A percentile compares a stretch with the other conserved stretches of the same genome.
Evolutionary conservation across 2,113 vertebrate species (phyloP).

Genomic region (Eira barbara): DNA sequence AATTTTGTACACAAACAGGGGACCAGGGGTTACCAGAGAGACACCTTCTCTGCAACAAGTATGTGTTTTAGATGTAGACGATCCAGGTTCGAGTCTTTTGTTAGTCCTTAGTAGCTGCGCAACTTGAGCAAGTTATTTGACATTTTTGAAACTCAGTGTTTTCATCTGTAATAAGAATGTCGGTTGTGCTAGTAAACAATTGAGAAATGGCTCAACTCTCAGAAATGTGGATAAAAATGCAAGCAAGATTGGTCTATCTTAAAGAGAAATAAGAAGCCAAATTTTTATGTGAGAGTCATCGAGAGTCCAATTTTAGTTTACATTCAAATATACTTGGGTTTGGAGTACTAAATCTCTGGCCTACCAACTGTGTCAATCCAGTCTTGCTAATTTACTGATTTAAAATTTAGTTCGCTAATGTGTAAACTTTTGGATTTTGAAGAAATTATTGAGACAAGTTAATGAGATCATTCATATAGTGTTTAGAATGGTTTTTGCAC

Average conservation of each 20-base stretch:
- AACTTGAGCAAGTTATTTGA: background rate
- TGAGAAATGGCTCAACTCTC: background rate
- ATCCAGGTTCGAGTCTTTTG: background rate
- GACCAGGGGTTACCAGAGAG: background rate
- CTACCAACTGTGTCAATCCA: background rate
- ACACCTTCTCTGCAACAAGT: background rate
- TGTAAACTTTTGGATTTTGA: background rate
- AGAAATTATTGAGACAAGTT: background rate
- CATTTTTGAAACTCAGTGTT: background rate
- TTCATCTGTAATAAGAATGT: background rate
- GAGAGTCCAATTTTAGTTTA: background rate
- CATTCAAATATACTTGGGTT: background rate
- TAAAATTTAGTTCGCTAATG: background rate
- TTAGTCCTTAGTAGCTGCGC: background rate
- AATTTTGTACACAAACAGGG: background rate
- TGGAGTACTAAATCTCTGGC: background rate
- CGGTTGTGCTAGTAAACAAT: background rate
- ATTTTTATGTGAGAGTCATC: background rate
- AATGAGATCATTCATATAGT: background rate
- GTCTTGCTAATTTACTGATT: background rate
- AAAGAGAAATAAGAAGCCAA: background rate
- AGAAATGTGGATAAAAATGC: background rate
- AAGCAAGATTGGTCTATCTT: background rate
- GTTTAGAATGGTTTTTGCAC: background rate
- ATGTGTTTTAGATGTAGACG: background rate